Percentiles rank a stretch among this genome's conserved stretches.
These are phyloP conservation scores for Trissolcus japonicus DNA, from an alignment of 2,888 invertebrate genomes.

Conservation along the genomic window DNA sequence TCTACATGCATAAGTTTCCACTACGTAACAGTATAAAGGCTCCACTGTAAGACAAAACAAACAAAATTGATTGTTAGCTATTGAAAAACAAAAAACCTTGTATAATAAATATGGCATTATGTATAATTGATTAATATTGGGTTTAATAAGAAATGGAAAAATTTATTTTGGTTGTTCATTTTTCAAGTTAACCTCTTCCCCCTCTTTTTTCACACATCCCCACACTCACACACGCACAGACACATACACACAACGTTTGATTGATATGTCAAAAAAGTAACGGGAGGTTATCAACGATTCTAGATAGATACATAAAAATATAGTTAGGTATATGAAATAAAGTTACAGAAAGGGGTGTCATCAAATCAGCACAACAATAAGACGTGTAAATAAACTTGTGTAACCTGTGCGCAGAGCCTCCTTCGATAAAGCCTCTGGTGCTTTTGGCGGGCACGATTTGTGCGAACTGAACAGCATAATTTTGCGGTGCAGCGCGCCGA, in stretches of 20 bases:
- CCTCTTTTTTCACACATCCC: too few relatives aligned
- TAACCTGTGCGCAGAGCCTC: conserved; percentile 32
- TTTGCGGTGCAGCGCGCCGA: conserved; percentile 29
- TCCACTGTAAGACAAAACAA: conserved; percentile 35
- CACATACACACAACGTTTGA: background rate
- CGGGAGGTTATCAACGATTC: background rate
- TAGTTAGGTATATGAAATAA: background rate
- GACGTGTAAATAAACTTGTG: background rate
- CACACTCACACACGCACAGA: background rate
- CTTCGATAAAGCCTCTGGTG: conserved; percentile 13
- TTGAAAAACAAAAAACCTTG: background rate
- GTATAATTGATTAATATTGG: background rate
- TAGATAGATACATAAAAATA: background rate
- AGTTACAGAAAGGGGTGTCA: background rate
- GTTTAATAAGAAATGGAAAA: background rate
- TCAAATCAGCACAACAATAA: background rate
- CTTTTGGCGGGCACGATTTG: conserved; percentile 9
- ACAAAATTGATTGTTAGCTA: conserved; percentile 6
- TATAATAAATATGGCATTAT: background rate
- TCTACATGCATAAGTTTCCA: conserved; percentile 48
- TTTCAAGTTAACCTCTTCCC: background rate
- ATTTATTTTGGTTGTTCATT: too few relatives aligned
- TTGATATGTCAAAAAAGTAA: background rate
- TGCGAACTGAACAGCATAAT: conserved; percentile 34
- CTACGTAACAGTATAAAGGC: conserved; percentile 40